Base-by-base conservation (phyloP, 2,888 invertebrate species). In the Pyrochroa serraticornis region DNA sequence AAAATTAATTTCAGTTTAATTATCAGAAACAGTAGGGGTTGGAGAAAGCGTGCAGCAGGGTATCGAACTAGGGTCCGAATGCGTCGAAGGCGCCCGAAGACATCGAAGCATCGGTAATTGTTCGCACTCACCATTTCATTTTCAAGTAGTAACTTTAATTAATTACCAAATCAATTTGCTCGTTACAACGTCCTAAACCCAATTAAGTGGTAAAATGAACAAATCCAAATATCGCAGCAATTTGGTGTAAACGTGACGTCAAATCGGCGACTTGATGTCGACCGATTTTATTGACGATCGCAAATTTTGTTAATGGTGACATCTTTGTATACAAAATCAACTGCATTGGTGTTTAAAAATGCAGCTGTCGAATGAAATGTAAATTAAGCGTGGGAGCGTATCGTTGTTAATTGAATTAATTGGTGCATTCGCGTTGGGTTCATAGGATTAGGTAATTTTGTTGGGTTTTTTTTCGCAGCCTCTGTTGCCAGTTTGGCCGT, bases 401-500 rank as follows among this genome's bases (percentile, higher is more conserved):
- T 12, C 36, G 37, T 47, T n/a, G 9, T 35, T 36, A 30, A 12
- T 47, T 34, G 22, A 36, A 13, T 46, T 30, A 46, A 33, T 14
- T 46, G 46, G 36, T 46, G 9, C 46, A 46, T 46, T 36, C 46
- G 6, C 30, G 14, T 13, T 36, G 34, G 14, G 35, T 36, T n/a
- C 9, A 35, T 35, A 2, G 6, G 6, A 22, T 22, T 22, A 3
- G 3, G 5, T 22, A 22, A 22, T 22, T 22, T 22, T 22, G 22
- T 22, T 22, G n/a, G n/a, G 2, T 22, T 22, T 22, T 22, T 22
- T 22, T 34, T 70, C 70, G 10, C 63, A 81, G 82, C 80, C 63
- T 74, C 81, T 69, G 81, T 84, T 57, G 85, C 86, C 80, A 85
- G 87, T 54, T 82, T 88, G 57, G 83, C 87, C 55, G 92, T 94